Base-by-base conservation (phyloP, 2,888 invertebrate genomes). In the Trissoscelio sp. region DNA sequence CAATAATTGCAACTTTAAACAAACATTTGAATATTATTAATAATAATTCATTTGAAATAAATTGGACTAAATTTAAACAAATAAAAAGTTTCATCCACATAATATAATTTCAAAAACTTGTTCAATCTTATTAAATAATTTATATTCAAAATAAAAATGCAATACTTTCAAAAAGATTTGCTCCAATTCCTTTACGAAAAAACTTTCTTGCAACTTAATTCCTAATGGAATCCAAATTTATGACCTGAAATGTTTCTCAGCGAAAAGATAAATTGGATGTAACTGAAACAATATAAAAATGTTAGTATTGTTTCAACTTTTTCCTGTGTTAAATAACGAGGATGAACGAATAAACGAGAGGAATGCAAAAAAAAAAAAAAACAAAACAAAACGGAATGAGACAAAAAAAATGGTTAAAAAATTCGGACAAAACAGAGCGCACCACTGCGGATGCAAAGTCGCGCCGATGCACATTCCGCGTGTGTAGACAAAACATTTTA, bases 401-500 rank as follows among this genome's bases (percentile, higher is more conserved):
- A n/a, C n/a, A 11, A 3, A 46, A 42, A 42, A 42, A 14, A 12
- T 5, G 11, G 20, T 37, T 37, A 9, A 22, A 53, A 28, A 53
- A 28, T 28, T 31, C 14, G 16, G 31, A 31, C n/a, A n/a, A 53
- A 53, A 28, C 14, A 28, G 28, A 53, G 16, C 14, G 37, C 37
- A 2, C 37, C 7, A 37, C 37, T 37, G 37, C 11, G 39, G 6
- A 39, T 12, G 39, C n/a, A 48, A 22, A 22, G 3, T 22, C 9
- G 14, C n/a, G 22, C 24, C n/a, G 39, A 39, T 34, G 34, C 34
- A 34, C 34, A 11, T 34, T 11, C 34, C 34, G 34, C 34, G 34
- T 39, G 14, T 39, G 20, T 5, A 11, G 48, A 22, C 14, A 48
- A 57, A 62, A 62, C 46, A 48, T 62, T 48, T 72, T 60, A 34